Conservation (phyloP, 2,113 vertebrate genomes). For the Pelecanus crispus region DNA sequence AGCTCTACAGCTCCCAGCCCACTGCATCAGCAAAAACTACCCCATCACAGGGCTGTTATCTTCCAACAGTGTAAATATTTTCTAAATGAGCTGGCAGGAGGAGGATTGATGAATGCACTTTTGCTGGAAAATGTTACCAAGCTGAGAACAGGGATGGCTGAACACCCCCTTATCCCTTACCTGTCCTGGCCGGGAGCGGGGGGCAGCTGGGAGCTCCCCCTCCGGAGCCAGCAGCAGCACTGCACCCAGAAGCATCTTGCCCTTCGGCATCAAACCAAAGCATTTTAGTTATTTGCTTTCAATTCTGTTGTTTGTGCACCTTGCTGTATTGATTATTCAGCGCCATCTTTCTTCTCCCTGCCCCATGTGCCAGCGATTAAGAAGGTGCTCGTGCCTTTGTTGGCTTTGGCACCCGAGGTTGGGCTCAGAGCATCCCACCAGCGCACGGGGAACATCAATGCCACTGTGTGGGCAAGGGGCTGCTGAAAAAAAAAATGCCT, state of each 20-base stretch:
- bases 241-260: not conserved
- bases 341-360: constrained; percentile 24
- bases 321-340: constrained; percentile 49
- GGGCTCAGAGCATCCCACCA: not conserved
- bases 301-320: constrained; percentile 54
- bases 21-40: not conserved
- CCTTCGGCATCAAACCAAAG: not conserved
- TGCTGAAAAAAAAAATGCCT: not conserved
- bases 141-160: not conserved
- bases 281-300: constrained; percentile 46
- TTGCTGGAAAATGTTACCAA: not conserved
- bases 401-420: constrained; percentile 45
- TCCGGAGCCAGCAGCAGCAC: rapidly evolving
- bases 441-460: not conserved
- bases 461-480: not conserved
- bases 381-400: constrained; percentile 54
- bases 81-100: not conserved
- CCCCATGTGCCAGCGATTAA: constrained; percentile 14
- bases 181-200: rapidly evolving
- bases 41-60: not conserved
- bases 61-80: not conserved
- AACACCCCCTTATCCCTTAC: not conserved
- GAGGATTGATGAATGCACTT: not conserved
- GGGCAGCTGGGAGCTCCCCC: not conserved
- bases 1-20: not conserved